phyloP scores from a whole-genome alignment of 2,113 vertebrate genomes.

The Axis porcinus region DNA sequence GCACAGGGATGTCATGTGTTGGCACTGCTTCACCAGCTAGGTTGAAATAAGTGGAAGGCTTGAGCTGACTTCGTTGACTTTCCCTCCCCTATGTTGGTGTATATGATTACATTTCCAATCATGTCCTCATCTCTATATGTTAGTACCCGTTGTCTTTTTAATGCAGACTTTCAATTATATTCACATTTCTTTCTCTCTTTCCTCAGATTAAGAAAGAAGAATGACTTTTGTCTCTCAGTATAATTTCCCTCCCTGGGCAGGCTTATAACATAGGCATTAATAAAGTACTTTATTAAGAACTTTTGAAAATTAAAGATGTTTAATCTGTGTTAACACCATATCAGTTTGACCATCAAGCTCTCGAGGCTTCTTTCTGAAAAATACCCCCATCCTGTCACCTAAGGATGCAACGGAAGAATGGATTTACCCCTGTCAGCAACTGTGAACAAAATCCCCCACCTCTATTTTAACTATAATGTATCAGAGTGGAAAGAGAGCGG shows the following conservation, averaged over 20 bases:
- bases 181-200: constrained; percentile 34
- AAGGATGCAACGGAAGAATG: neutral
- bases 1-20: neutral
- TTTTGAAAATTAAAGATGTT: constrained; percentile 20
- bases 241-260: neutral
- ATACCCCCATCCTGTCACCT: neutral
- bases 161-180: constrained; percentile 4
- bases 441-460: neutral
- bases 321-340: neutral
- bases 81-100: neutral
- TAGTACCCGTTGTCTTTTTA: neutral
- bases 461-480: neutral
- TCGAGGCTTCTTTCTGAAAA: constrained; percentile 8
- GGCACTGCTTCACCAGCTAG: neutral
- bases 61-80: neutral
- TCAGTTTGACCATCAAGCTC: neutral
- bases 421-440: neutral
- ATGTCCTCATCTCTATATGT: neutral
- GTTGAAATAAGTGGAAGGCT: neutral
- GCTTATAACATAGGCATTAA: neutral
- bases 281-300: constrained; percentile 19
- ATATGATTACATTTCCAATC: neutral
- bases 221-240: neutral
- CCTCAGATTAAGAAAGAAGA: constrained; percentile 18
- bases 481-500: neutral